Evolutionary conservation across 1,140 invertebrate genomes (phyloP).

Genomic region (Pseudomyrmex dendroicus): DNA sequence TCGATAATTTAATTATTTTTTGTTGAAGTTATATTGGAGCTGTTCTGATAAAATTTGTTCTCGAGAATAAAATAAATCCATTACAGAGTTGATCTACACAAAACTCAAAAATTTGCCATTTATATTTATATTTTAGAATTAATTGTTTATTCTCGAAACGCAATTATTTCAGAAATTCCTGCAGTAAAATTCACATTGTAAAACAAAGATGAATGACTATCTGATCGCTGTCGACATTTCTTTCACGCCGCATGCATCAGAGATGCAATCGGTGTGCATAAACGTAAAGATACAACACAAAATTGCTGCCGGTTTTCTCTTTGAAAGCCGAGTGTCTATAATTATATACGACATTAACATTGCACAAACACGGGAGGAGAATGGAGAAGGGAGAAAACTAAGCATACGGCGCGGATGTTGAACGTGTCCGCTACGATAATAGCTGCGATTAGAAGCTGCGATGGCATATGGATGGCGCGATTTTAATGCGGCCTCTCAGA

Average conservation of each 20-base stretch:
- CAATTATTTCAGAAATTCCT: neutral
- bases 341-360: constrained; percentile 27
- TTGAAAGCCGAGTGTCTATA: constrained; percentile 1
- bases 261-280: neutral
- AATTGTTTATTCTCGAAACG: too few relatives aligned
- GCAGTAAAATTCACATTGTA: neutral
- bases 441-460: constrained; percentile 72
- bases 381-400: neutral
- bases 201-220: neutral
- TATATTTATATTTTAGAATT: too few relatives aligned
- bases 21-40: too few relatives aligned
- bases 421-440: constrained; percentile 63
- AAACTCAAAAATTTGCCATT: too few relatives aligned
- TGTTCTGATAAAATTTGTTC: too few relatives aligned
- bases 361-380: neutral
- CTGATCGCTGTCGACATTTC: neutral
- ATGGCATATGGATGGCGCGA: constrained; percentile 79
- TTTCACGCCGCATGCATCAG: neutral
- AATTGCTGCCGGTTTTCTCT: constrained; percentile 1
- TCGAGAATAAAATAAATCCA: too few relatives aligned
- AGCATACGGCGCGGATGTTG: constrained; percentile 38
- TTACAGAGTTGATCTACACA: too few relatives aligned
- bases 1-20: too few relatives aligned
- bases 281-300: constrained; percentile 11
- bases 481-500: constrained; percentile 75